Base-by-base conservation (phyloP, 2,888 invertebrate species). In the Copidosoma aretas region DNA sequence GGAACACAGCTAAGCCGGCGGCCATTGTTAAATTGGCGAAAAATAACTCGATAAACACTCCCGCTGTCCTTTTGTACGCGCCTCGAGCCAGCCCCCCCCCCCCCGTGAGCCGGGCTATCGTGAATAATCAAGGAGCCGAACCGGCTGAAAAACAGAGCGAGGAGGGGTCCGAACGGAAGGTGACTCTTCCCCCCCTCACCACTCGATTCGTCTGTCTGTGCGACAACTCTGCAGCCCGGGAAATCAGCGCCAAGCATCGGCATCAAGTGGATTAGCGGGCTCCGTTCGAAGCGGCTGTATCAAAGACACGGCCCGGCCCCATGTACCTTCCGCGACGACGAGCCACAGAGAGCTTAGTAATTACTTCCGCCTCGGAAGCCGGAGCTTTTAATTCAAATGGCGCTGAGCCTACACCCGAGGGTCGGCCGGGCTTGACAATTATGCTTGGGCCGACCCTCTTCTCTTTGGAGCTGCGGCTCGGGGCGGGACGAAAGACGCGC, bases 381-480 rank as follows among this genome's bases (percentile, higher is more conserved):
- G 75, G 68, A 74, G 75, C 74, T 76, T 77, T 80, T 78, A 77
- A 79, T 76, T 79, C 75, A 72, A 79, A 77, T 75, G 73, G 63
- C 61, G 72, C 67, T 69, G 73, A 71, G 67, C 70, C 71, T 21
- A 17, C 53, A 32, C 61, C 70, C 66, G 68, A 53, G 68, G 69
- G 68, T 67, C 43, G 43, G 63, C 32, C 66, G n/a, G n/a, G n/a
- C 25, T 75, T 75, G 75, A 79, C 81, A 79, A 81, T 82, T 79
- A 81, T 78, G 76, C 76, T 64, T 61, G 58, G 46, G 60, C 32
- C 39, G 19, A 15, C 24, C 24, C 2, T 22, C 49, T 15, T 21
- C 15, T 10, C 32, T 8, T 32, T 32, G n/a, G n/a, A n/a, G n/a
- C n/a, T 8, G 32, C 8, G 32, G 32, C 32, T 32, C 22, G 49